Conservation (phyloP, 1,140 invertebrate species). For the Aporrectodea caliginosa region DNA sequence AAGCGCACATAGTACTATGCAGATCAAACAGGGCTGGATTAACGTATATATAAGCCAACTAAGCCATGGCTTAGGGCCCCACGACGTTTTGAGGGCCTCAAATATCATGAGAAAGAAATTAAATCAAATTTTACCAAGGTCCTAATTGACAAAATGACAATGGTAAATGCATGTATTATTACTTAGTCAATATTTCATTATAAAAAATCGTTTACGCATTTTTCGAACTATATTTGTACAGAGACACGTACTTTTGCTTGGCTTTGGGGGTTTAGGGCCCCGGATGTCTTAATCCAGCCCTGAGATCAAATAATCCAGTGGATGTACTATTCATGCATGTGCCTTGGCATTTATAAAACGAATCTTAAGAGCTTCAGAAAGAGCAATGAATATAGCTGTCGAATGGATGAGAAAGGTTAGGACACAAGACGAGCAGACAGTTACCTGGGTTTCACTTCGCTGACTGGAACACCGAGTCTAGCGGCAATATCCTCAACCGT, state of each 20-base stretch:
- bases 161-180: too few relatives aligned
- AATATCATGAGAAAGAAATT: too few relatives aligned
- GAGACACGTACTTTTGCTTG: too few relatives aligned
- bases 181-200: too few relatives aligned
- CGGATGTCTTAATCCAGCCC: background rate
- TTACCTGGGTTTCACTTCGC: slow-evolving; percentile 60
- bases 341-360: background rate
- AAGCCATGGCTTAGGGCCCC: too few relatives aligned
- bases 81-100: too few relatives aligned
- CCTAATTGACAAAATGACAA: too few relatives aligned
- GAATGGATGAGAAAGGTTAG: background rate
- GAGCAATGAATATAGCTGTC: background rate
- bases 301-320: background rate
- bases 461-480: slow-evolving; percentile 67
- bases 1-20: too few relatives aligned
- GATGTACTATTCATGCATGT: background rate
- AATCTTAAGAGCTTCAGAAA: background rate
- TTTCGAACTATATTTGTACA: background rate
- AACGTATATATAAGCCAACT: background rate
- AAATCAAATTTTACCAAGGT: background rate
- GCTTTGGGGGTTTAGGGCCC: too few relatives aligned
- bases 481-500: slow-evolving; percentile 70
- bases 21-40: background rate
- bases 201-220: background rate
- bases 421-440: background rate